Conservation (phyloP, 2,888 invertebrate species). For the Xestoiulus laeticollis region DNA sequence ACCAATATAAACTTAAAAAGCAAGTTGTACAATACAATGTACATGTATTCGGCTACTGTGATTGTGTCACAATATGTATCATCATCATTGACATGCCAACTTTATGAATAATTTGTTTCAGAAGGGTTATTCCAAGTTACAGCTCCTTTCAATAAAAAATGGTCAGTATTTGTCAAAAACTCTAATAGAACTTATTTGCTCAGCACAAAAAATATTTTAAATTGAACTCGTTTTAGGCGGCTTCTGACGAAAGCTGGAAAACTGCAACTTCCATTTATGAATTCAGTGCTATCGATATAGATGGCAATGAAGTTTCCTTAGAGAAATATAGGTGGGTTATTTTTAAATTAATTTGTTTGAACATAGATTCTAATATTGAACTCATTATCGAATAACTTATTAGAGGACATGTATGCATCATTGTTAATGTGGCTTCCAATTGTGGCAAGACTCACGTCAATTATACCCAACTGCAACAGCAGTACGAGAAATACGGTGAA, state of each 20-base stretch:
- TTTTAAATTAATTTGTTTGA: background rate
- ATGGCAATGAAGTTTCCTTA: slow-evolving; percentile 81
- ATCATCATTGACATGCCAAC: too few species aligned
- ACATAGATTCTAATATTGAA: background rate
- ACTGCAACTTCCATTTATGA: slow-evolving; percentile 80
- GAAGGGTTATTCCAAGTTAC: background rate
- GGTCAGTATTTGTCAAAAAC: background rate
- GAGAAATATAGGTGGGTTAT: slow-evolving; percentile 74
- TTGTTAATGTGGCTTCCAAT: slow-evolving; percentile 87
- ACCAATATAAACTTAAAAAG: too few species aligned
- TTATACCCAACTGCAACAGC: slow-evolving; percentile 78
- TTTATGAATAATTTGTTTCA: background rate
- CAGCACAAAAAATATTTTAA: background rate
- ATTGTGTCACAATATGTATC: too few species aligned
- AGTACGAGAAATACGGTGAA: slow-evolving; percentile 77
- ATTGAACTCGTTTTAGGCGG: background rate
- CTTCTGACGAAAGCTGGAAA: slow-evolving; percentile 63
- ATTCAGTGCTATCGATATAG: slow-evolving; percentile 82
- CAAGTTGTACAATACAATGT: too few species aligned
- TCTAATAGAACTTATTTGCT: background rate
- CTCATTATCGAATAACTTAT: background rate
- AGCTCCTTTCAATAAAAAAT: background rate
- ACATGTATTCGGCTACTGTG: too few species aligned
- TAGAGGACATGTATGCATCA: slow-evolving; percentile 77
- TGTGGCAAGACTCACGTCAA: slow-evolving; percentile 82